Conservation (phyloP, 2,888 invertebrate genomes). For the Osedax frankpressi region DNA sequence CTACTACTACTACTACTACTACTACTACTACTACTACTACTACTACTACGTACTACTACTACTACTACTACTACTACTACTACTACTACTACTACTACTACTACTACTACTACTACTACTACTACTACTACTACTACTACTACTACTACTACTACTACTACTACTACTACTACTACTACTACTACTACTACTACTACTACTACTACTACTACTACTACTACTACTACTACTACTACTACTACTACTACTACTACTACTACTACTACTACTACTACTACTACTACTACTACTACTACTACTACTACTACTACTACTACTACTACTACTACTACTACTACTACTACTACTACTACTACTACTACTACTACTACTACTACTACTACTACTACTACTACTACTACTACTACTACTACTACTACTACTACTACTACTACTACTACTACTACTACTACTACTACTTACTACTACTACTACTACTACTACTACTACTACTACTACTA, state of each 20-base stretch:
- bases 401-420: constrained; percentile 10
- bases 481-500: background rate
- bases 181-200: constrained; percentile 12
- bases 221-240: constrained; percentile 13
- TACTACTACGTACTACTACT: constrained; percentile 8
- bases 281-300: constrained; percentile 5
- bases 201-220: constrained; percentile 13
- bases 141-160: constrained; percentile 12
- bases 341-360: constrained; percentile 12
- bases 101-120: constrained; percentile 7
- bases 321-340: constrained; percentile 13
- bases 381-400: constrained; percentile 13
- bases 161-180: constrained; percentile 13
- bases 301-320: constrained; percentile 10
- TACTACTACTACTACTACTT: constrained; percentile 9
- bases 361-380: constrained; percentile 14
- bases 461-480: background rate
- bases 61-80: constrained; percentile 2
- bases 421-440: constrained; percentile 12
- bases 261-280: constrained; percentile 9
- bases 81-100: constrained; percentile 1
- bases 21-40: constrained; percentile 10
- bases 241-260: constrained; percentile 12
- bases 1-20: constrained; percentile 13
- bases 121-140: constrained; percentile 12